Conservation (phyloP, 2,113 vertebrate species). For the Chionodraco myersi region DNA sequence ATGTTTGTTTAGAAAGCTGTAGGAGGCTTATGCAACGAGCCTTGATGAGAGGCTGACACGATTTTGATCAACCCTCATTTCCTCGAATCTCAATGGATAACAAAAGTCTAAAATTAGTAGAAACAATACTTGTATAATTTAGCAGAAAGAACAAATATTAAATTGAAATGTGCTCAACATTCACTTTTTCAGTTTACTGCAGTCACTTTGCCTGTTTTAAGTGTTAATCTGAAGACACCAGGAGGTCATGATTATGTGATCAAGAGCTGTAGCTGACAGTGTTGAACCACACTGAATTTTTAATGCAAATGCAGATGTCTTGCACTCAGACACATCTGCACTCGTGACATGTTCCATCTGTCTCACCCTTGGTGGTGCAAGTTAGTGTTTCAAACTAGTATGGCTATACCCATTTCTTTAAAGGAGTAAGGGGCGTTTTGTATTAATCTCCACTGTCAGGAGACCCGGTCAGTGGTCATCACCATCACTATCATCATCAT, state of each 20-base stretch:
- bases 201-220: neutral
- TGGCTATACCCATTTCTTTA: neutral
- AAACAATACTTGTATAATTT: neutral
- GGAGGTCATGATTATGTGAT: neutral
- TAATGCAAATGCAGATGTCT: neutral
- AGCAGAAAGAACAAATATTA: neutral
- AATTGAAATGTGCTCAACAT: neutral
- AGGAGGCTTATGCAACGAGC: neutral
- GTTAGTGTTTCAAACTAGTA: neutral
- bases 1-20: neutral
- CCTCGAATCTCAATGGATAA: neutral
- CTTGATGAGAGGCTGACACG: neutral
- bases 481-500: neutral
- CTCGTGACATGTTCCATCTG: neutral
- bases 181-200: neutral
- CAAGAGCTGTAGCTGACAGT: neutral
- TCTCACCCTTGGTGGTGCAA: neutral
- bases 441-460: slow-evolving; percentile 8
- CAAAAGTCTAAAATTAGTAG: neutral
- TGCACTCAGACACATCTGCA: neutral
- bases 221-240: neutral
- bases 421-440: neutral
- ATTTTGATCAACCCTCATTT: neutral
- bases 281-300: neutral
- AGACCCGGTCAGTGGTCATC: slow-evolving; percentile 1